Evolutionary conservation across 2,797 vertebrate genomes (phyloP).

Genomic region (Danionella dracula): DNA sequence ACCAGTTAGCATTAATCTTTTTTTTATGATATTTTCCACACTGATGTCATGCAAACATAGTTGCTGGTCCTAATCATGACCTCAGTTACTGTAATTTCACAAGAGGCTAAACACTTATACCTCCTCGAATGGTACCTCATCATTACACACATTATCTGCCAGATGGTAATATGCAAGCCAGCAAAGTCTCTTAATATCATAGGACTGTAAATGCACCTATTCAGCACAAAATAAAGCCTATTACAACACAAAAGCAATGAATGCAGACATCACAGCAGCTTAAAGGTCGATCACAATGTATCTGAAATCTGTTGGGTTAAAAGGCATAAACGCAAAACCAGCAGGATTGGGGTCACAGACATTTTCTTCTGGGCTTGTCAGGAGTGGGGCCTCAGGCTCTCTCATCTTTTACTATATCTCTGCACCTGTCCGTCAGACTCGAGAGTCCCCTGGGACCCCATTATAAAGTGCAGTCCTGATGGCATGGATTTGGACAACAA

Average conservation of each 20-base stretch:
- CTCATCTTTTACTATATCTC: neutral
- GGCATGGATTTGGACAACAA: neutral
- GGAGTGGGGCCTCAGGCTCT: conserved; percentile 24
- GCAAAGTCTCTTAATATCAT: neutral
- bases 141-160: neutral
- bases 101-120: neutral
- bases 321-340: conserved; percentile 14
- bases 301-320: conserved; percentile 1
- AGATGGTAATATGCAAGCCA: conserved; percentile 7
- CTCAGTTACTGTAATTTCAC: no score
- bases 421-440: conserved; percentile 26
- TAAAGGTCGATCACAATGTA: conserved; percentile 3
- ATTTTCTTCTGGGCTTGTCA: conserved; percentile 37
- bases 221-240: conserved; percentile 20
- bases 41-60: no score
- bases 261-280: neutral
- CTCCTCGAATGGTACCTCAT: no score
- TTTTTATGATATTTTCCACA: no score
- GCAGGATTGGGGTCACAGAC: conserved; percentile 31
- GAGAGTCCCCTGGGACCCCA: neutral
- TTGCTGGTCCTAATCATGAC: no score
- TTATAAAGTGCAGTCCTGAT: neutral
- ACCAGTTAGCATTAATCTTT: no score
- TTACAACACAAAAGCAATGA: neutral
- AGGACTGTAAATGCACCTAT: neutral